phyloP scores from a whole-genome alignment of 30 jellyfish, hydroid and myxozoan species.

The Nemopilema nomurai region DNA sequence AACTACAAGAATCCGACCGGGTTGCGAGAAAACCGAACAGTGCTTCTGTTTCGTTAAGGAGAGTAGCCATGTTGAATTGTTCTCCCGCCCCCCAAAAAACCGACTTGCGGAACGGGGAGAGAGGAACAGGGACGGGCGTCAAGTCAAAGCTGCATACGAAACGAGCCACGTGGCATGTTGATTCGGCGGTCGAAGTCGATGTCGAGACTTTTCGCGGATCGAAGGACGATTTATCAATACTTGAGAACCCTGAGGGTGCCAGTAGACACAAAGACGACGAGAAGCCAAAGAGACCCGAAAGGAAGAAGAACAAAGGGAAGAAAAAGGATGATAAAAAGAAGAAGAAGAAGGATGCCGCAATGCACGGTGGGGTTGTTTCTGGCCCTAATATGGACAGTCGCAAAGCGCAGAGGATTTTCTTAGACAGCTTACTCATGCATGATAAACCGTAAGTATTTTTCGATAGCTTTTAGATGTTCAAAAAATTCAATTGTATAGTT shows the following conservation, averaged over 20 bases:
- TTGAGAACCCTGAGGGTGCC: not conserved
- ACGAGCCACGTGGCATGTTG: conserved; percentile 70
- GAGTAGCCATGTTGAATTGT: conserved; percentile 57
- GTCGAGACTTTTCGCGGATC: conserved; percentile 34
- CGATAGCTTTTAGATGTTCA: conserved; percentile 4
- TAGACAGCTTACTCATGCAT: conserved; percentile 69
- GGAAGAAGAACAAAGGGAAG: conserved; percentile 55
- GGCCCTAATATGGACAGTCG: conserved; percentile 64
- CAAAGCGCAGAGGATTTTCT: conserved; percentile 44
- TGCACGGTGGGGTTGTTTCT: conserved; percentile 56
- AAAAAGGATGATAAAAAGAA: conserved; percentile 46
- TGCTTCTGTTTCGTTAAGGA: conserved; percentile 50
- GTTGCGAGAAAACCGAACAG: not conserved
- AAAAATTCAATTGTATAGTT: no score
- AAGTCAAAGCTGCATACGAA: conserved; percentile 39
- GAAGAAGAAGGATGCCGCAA: conserved; percentile 46
- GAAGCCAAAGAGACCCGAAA: conserved; percentile 58
- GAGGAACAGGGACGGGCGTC: not conserved
- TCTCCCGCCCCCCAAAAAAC: conserved; percentile 58
- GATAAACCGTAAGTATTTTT: conserved; percentile 67
- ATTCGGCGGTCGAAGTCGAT: conserved; percentile 38
- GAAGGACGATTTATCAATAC: conserved; percentile 55
- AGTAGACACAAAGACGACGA: conserved; percentile 4
- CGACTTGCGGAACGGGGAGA: not conserved
- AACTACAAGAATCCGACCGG: not conserved